These are phyloP conservation scores for Cricetomys ansorgei DNA, from an alignment of 2,113 vertebrate genomes.

Conservation along the genomic window DNA sequence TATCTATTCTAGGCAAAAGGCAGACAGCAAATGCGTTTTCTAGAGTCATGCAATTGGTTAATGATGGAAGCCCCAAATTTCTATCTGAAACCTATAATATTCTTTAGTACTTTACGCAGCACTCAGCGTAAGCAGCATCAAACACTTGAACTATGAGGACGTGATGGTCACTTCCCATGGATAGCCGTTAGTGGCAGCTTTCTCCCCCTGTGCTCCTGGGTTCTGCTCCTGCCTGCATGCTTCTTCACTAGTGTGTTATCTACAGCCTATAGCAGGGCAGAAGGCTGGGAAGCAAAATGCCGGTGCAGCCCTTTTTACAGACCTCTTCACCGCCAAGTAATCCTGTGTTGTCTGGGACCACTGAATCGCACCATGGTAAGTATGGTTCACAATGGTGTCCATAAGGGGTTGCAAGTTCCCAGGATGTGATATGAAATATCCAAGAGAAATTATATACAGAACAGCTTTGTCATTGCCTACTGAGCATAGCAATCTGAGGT, in stretches of 20 bases:
- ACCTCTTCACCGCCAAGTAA: not conserved
- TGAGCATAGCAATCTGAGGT: not conserved
- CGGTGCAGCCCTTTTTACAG: conserved; percentile 39
- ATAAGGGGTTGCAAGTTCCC: conserved; percentile 9
- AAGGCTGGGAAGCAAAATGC: not conserved
- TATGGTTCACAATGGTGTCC: conserved; percentile 14
- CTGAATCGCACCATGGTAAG: conserved; percentile 32
- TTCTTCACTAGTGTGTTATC: not conserved
- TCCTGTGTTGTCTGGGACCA: conserved; percentile 14
- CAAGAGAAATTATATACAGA: not conserved
- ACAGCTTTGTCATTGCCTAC: conserved; percentile 6
- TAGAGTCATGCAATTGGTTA: conserved; percentile 38
- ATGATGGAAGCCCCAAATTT: not conserved
- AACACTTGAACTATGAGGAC: not conserved
- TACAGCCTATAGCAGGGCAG: not conserved
- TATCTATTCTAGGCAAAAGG: not conserved
- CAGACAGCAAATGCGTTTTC: conserved; percentile 52
- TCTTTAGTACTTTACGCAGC: not conserved
- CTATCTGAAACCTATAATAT: not conserved
- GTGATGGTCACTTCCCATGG: not conserved
- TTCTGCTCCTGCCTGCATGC: not conserved
- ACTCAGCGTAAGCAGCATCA: not conserved
- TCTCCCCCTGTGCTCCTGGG: not conserved
- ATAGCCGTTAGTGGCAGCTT: not conserved
- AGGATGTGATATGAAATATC: not conserved